Evolutionary conservation across 2,888 invertebrate species (phyloP), one percentile per base, ranked within the genome.

Genomic region (Stenurella melanura): DNA sequence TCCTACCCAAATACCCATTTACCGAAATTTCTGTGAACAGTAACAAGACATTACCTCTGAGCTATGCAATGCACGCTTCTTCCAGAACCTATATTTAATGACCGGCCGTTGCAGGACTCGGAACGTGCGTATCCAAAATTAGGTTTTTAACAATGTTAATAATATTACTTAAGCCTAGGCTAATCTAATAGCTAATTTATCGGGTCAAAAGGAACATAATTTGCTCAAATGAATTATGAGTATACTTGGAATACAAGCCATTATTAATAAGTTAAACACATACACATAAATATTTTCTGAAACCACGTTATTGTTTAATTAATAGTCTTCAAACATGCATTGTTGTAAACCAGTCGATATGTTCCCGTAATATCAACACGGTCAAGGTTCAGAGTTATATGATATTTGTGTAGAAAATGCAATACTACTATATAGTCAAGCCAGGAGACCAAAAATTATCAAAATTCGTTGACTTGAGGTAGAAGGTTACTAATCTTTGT

Each of bases 401-500:
- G 38, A 64, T 38, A 64, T 64, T 64, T 30, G 38, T 19, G 17
- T 38, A 15, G 64, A 38, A 38, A 19, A 42, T 42, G 64, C 19
- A 64, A 64, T 64, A 42, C 64, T 21, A 64, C 64, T 19, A n/a
- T n/a, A n/a, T n/a, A n/a, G n/a, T n/a, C n/a, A n/a, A n/a, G 11
- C 26, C 12, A n/a, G n/a, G n/a, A n/a, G n/a, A n/a, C n/a, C n/a
- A n/a, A n/a, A n/a, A n/a, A n/a, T n/a, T n/a, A n/a, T n/a, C n/a
- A n/a, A n/a, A n/a, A n/a, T n/a, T n/a, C n/a, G n/a, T n/a, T n/a
- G n/a, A n/a, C n/a, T n/a, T n/a, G n/a, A n/a, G n/a, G n/a, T n/a
- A n/a, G n/a, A n/a, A n/a, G n/a, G n/a, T n/a, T n/a, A n/a, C n/a
- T n/a, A n/a, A n/a, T n/a, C n/a, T n/a, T n/a, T n/a, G n/a, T n/a